A percentile compares a stretch with the other conserved stretches of the same genome.
phyloP scores from a whole-genome alignment of 2,888 invertebrate genomes.

The Phengaris arion region DNA sequence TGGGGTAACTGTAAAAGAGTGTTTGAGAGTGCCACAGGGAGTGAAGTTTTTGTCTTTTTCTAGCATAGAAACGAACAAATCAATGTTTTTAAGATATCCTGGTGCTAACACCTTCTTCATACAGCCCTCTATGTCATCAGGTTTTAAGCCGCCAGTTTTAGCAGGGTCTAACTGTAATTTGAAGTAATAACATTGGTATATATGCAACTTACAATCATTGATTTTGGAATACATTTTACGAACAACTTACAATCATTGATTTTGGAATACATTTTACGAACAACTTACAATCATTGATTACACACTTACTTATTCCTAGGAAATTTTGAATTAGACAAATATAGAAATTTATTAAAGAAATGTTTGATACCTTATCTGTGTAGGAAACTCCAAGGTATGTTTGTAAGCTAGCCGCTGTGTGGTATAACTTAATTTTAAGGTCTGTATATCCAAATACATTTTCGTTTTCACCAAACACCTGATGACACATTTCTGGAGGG shows the following conservation, averaged over 20 bases:
- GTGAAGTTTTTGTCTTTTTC: constrained; percentile 86
- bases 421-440: constrained; percentile 87
- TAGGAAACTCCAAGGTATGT: constrained; percentile 89
- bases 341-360: neutral
- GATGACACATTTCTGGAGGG: constrained; percentile 93
- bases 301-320: no score
- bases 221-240: no score
- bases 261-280: no score
- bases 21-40: constrained; percentile 86
- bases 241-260: no score
- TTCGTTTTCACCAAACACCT: constrained; percentile 95
- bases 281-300: no score
- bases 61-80: constrained; percentile 84
- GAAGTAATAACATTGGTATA: no score
- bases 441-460: constrained; percentile 96
- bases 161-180: constrained; percentile 73
- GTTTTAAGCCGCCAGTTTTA: constrained; percentile 79
- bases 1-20: constrained; percentile 78
- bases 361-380: constrained; percentile 78
- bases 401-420: constrained; percentile 88
- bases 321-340: no score
- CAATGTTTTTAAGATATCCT: constrained; percentile 84
- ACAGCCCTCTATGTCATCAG: constrained; percentile 87
- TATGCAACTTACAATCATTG: no score
- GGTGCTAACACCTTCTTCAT: constrained; percentile 85